Evolutionary conservation across 2,797 vertebrate genomes (phyloP).

Genomic region (Taenioides sp.): DNA sequence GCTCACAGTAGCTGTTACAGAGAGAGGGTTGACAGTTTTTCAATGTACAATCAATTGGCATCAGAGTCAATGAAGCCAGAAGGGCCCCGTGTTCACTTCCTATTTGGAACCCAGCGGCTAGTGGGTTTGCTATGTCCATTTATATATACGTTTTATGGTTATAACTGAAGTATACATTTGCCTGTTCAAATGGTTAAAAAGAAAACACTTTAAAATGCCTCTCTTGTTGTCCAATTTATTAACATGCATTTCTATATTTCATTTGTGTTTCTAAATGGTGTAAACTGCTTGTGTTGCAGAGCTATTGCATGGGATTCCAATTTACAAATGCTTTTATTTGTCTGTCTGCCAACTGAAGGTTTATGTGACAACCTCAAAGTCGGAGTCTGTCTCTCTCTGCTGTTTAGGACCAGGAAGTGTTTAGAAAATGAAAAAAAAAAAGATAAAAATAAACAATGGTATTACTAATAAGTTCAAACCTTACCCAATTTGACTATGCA

Average conservation of each 20-base stretch:
- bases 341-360: constrained; percentile 18
- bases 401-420: constrained; percentile 16
- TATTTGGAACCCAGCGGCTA: no score
- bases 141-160: no score
- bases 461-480: neutral
- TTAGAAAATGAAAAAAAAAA: constrained; percentile 12
- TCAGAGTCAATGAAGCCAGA: no score
- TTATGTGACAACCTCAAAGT: constrained; percentile 23
- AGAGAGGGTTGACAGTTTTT: no score
- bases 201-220: no score
- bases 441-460: constrained; percentile 6
- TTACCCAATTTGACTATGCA: constrained; percentile 10
- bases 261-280: neutral
- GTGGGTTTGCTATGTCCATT: no score
- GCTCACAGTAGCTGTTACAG: no score
- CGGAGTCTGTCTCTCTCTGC: constrained; percentile 19
- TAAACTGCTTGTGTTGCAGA: constrained; percentile 23
- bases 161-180: no score
- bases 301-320: constrained; percentile 40
- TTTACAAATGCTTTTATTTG: constrained; percentile 21
- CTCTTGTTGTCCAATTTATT: neutral
- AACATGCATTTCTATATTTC: neutral
- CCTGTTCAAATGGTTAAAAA: no score
- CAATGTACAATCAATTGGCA: no score
- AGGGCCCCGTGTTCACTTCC: no score